Evolutionary conservation across 2,888 invertebrate genomes (phyloP), one percentile per base, ranked within the genome.

Genomic region (Caenorhabditis macrosperma): DNA sequence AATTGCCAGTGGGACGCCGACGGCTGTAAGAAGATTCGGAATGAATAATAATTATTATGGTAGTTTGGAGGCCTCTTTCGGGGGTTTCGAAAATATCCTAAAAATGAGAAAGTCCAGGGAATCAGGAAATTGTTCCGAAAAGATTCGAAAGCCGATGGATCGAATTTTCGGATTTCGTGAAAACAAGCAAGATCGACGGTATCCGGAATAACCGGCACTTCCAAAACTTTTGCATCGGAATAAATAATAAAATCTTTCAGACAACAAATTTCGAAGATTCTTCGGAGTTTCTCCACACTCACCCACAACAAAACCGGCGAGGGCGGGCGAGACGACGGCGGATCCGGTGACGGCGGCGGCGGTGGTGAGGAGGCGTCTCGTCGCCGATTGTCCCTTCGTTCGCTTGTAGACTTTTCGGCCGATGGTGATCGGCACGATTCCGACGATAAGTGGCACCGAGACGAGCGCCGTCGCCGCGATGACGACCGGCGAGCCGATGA

Each of bases 1-100:
- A 12, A 74, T 1, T n/a, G 66, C 66, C n/a, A 74, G 12, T 10
- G 74, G 74, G 1, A 57, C 59, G 15, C 74, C 64, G 44, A 74
- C 26, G 10, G 24, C 74, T 74, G 64, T 1, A 61, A 68, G 28
- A 61, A 33, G 17, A n/a, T 55, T 2, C 15, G n/a, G 46, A 46
- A 10, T 22, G 9, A 26, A 26, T 10, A 28, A 10, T 26, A 52
- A 26, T 7, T 33, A 33, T 10, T 7, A 10, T 33, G 10, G 33
- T 7, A 33, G 10, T 33, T 33, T 33, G n/a, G n/a, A n/a, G n/a
- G n/a, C n/a, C n/a, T n/a, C n/a, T n/a, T n/a, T n/a, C n/a, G n/a
- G n/a, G n/a, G n/a, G n/a, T 33, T 52, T 26, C 26, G 15, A 52
- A 52, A 24, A 52, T 26, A 26, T 22, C 3, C 26, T 52, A 12